Evolutionary conservation across 2,113 vertebrate species (phyloP), one percentile per base, ranked within the genome.

Genomic region (Macquaria ambigua): DNA sequence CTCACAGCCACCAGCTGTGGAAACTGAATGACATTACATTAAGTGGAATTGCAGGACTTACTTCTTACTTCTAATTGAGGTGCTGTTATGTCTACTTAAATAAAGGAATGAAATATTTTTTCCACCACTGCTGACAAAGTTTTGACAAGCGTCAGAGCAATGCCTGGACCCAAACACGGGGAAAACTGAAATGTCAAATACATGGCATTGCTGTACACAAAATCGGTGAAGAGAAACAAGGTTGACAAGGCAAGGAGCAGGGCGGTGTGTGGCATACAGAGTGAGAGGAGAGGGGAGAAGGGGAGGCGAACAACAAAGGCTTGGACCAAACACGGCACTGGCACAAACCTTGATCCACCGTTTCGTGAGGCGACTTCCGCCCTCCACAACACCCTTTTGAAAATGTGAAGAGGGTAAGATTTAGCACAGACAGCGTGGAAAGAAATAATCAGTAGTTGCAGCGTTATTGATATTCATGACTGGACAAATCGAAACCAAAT

Each of bases 281-380:
- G 80, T 76, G 71, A 72, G 80, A 39, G n/a, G 20, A 76, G 8
- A 52, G 31, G 55, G 52, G 16, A 9, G 56, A 50, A 64, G 52
- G 79, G 52, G 77, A 12, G 69, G 72, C 10, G 59, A 87, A 87
- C 74, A 88, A 87, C 79, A 87, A 79, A 86, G 63, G 85, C 59
- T 70, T 50, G 34, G 68, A 83, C 73, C 79, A 66, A 81, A 90
- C 80, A 69, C 20, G 78, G 81, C 63, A 71, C 70, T 67, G 77
- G 62, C 84, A 96, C 95, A 95, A 97, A 99, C 97, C 97, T 99
- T 98, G 90, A 97, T 98, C 97, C 98, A 99, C 88, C 97, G 96
- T 95, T 98, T 98, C 89, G 95, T 97, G 91, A 97, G 97, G 89
- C 96, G 95, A 84, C 95, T 90, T 75, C 82, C 83, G 6, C 79